Evolutionary conservation across 2,797 vertebrate genomes (phyloP), one percentile per base, ranked within the genome.

Genomic region (Ciconia nigra): DNA sequence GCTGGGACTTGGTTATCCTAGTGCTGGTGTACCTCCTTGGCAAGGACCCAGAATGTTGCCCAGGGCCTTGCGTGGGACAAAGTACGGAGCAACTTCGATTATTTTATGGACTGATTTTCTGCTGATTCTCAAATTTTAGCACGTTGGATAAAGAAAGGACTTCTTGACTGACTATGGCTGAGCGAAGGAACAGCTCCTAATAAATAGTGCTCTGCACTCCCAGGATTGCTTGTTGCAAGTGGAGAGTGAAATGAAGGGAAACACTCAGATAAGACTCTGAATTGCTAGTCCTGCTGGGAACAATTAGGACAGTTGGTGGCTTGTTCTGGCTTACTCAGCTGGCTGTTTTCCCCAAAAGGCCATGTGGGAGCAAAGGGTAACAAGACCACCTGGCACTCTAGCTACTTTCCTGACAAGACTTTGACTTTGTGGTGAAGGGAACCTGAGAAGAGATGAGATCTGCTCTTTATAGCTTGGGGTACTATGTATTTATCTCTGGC

Each of bases 301-400:
- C 41, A n/a, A 66, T 47, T 59, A 80, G 52, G 69, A 29, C 35
- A 66, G 42, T 44, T 71, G 49, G 28, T 82, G 78, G 25, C 54
- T 52, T 65, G 4, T 52, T 89, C 54, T 87, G 69, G 12, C 59
- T 51, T 81, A 15, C 19, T 42, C 26, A 44, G 46, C 44, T 83
- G 71, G 28, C 41, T 77, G 0, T 33, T 83, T 77, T 44, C 10
- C 44, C 18, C 9, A 13, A 22, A 63, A 83, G 33, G 8, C 63
- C 26, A 17, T 0, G 0, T 9, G 22, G 41, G 37, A 81, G 15
- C 14, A 52, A 44, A 39, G 41, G 47, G 18, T 52, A 41, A 28
- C 74, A 47, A 58, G 59, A 8, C 15, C 0, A 3, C 11, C 37
- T 65, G 74, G 55, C 55, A 21, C 11, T 51, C 1, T 3, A 55